phyloP scores from a whole-genome alignment of 2,113 vertebrate species.

The Fulica atra region DNA sequence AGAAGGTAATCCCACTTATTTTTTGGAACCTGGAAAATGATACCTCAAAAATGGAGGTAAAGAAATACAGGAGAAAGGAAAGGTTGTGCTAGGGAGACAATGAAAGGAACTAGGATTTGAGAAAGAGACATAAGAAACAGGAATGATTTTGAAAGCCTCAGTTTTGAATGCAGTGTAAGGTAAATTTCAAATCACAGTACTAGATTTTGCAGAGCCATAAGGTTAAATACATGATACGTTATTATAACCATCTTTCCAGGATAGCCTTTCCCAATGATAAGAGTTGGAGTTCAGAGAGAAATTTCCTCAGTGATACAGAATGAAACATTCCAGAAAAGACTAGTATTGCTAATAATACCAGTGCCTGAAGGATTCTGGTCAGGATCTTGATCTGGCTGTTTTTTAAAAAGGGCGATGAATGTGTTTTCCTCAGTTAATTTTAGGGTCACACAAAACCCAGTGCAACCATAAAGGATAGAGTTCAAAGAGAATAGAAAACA shows the following conservation, averaged over 20 bases:
- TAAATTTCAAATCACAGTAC: neutral
- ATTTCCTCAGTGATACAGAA: neutral
- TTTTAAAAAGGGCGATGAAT: neutral
- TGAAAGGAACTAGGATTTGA: neutral
- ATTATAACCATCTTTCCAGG: neutral
- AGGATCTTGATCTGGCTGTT: neutral
- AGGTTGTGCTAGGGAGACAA: neutral
- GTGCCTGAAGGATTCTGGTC: neutral
- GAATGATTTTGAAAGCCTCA: neutral
- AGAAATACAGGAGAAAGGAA: neutral
- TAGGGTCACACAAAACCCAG: neutral
- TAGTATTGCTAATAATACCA: neutral
- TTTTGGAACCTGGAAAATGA: neutral
- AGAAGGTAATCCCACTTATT: neutral
- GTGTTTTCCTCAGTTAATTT: neutral
- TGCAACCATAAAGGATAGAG: neutral
- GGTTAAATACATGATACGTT: neutral
- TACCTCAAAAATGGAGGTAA: neutral
- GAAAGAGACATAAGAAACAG: neutral
- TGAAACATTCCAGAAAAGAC: neutral
- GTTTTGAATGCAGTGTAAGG: neutral
- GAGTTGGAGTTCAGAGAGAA: neutral
- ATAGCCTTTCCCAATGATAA: neutral
- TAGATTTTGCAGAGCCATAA: neutral
- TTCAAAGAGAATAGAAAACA: neutral